A percentile compares a stretch with the other conserved stretches of the same genome.
Evolutionary conservation across 1,140 invertebrate species (phyloP).

Genomic region (Apis dorsata): DNA sequence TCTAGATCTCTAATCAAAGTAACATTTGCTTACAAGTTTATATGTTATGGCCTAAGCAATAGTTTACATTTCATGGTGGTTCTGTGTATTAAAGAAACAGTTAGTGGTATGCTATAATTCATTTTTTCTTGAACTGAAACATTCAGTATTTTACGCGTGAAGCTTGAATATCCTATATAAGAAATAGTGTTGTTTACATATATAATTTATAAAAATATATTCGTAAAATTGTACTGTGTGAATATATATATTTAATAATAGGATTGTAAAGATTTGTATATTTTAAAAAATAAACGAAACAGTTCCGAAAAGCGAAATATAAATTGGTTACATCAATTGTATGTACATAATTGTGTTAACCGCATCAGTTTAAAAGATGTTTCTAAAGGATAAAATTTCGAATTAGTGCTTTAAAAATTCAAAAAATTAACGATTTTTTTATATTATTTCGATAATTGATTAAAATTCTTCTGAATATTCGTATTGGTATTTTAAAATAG

Average conservation of each 20-base stretch:
- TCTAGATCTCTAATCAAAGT: background rate
- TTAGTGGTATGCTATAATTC: background rate
- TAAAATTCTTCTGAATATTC: background rate
- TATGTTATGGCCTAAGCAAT: slow-evolving; percentile 17
- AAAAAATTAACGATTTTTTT: background rate
- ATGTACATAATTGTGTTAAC: background rate
- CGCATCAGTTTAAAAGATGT: background rate
- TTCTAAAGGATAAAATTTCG: background rate
- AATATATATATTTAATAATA: background rate
- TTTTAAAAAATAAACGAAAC: slow-evolving; percentile 6
- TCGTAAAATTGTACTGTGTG: background rate
- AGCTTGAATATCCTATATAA: background rate
- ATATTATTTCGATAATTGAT: background rate
- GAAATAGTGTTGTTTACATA: background rate
- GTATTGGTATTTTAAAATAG: background rate
- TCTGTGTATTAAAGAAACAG: background rate
- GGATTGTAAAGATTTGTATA: slow-evolving; percentile 2
- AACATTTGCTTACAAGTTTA: background rate
- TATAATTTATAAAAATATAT: background rate
- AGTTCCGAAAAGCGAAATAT: background rate
- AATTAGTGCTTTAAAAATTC: background rate
- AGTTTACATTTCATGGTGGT: background rate
- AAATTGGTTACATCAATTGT: slow-evolving; percentile 1
- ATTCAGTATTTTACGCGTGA: background rate
- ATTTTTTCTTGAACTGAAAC: background rate